phyloP scores from a whole-genome alignment of 2,888 invertebrate species.

The Trichopria drosophilae region DNA sequence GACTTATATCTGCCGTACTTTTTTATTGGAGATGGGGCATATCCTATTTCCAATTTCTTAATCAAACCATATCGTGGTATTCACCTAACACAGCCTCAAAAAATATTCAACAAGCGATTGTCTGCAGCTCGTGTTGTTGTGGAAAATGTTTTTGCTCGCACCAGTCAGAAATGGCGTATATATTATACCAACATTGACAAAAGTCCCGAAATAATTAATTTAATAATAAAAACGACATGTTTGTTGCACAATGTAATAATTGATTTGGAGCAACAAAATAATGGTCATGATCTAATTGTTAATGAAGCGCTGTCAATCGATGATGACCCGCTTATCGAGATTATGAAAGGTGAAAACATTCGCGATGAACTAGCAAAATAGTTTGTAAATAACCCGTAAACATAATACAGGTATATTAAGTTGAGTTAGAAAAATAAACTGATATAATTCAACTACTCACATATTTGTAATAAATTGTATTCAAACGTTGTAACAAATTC shows the following conservation, averaged over 20 bases:
- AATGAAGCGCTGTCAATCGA: no score
- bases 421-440: no score
- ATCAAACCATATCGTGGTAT: constrained; percentile 20
- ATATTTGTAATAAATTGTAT: no score
- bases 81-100: neutral
- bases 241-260: constrained; percentile 20
- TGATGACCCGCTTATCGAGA: no score
- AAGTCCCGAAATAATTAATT: neutral
- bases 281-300: no score
- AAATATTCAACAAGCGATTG: constrained; percentile 19
- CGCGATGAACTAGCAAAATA: no score
- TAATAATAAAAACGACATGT: constrained; percentile 18
- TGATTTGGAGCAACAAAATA: no score
- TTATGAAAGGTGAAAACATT: no score
- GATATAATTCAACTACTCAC: no score
- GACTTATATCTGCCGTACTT: constrained; percentile 14
- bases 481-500: no score
- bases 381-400: no score
- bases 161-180: constrained; percentile 16
- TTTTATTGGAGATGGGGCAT: constrained; percentile 22
- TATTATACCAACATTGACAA: constrained; percentile 17
- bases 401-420: no score
- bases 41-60: constrained; percentile 12
- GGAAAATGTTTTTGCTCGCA: constrained; percentile 11
- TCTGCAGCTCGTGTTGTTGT: constrained; percentile 12